Conservation (phyloP, 2,113 vertebrate species). For the Marmota flaviventris region DNA sequence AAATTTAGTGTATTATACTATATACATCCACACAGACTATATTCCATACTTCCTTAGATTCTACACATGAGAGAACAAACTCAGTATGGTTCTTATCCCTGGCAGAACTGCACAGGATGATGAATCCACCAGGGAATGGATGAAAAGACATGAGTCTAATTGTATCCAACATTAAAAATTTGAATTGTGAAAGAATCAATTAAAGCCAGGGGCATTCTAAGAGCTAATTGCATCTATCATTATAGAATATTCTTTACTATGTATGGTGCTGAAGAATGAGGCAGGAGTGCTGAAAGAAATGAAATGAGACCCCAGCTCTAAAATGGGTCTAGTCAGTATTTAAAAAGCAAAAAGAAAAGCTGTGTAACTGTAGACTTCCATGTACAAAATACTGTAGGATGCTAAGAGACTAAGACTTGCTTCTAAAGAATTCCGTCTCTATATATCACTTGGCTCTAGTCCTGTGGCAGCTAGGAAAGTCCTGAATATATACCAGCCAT, state of each 20-base stretch:
- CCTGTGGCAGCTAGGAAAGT: neutral
- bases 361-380: neutral
- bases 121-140: neutral
- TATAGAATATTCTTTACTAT: neutral
- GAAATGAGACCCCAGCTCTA: neutral
- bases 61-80: neutral
- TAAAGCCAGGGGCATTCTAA: neutral
- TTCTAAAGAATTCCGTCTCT: neutral
- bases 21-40: neutral
- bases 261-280: neutral
- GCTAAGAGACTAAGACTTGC: neutral
- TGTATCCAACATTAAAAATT: neutral
- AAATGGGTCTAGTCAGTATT: neutral
- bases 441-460: accelerated
- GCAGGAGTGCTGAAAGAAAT: neutral
- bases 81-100: neutral
- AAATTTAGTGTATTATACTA: neutral
- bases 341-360: neutral
- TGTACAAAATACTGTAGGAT: neutral
- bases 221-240: neutral
- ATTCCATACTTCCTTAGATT: neutral
- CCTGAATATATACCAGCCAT: neutral
- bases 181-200: neutral
- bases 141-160: neutral
- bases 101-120: neutral